phyloP scores from a whole-genome alignment of 2,797 vertebrate species.

The Lutjanus campechanus region DNA sequence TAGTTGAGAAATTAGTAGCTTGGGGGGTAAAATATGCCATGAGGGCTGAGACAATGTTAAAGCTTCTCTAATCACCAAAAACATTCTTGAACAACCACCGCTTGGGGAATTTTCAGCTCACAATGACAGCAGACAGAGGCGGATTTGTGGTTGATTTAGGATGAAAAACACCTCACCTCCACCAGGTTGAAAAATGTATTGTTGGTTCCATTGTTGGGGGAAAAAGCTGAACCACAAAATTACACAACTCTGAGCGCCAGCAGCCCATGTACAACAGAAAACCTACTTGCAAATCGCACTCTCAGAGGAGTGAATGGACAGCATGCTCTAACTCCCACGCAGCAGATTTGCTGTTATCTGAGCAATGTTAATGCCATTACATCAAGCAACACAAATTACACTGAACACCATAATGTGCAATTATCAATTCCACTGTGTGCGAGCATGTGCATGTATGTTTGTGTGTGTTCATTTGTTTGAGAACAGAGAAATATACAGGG shows the following conservation, averaged over 20 bases:
- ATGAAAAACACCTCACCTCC: slow-evolving; percentile 44
- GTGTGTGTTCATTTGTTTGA: slow-evolving; percentile 30
- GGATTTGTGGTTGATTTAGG: slow-evolving; percentile 27
- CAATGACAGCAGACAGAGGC: slow-evolving; percentile 9
- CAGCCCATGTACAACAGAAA: slow-evolving; percentile 58
- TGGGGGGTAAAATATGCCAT: slow-evolving; percentile 19
- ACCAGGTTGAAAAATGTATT: slow-evolving; percentile 24
- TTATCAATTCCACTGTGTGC: slow-evolving; percentile 18
- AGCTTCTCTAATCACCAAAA: slow-evolving; percentile 38
- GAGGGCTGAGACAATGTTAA: slow-evolving; percentile 2
- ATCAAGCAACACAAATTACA: slow-evolving; percentile 42
- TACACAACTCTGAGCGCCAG: slow-evolving; percentile 46
- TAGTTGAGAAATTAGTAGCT: not conserved
- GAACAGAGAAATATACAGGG: slow-evolving; percentile 12
- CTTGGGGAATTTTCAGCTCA: slow-evolving; percentile 8
- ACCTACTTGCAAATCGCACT: slow-evolving; percentile 40
- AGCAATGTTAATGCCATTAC: slow-evolving; percentile 39
- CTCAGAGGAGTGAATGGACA: slow-evolving; percentile 42
- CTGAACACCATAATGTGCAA: slow-evolving; percentile 24
- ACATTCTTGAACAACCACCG: slow-evolving; percentile 8
- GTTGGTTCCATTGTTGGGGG: slow-evolving; percentile 24
- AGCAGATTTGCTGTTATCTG: slow-evolving; percentile 77
- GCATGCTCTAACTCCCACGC: slow-evolving; percentile 75
- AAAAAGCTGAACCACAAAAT: slow-evolving; percentile 41
- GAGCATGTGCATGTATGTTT: slow-evolving; percentile 2